Conservation (phyloP, 2,888 invertebrate genomes). For the Parapristionchus giblindavisi region DNA sequence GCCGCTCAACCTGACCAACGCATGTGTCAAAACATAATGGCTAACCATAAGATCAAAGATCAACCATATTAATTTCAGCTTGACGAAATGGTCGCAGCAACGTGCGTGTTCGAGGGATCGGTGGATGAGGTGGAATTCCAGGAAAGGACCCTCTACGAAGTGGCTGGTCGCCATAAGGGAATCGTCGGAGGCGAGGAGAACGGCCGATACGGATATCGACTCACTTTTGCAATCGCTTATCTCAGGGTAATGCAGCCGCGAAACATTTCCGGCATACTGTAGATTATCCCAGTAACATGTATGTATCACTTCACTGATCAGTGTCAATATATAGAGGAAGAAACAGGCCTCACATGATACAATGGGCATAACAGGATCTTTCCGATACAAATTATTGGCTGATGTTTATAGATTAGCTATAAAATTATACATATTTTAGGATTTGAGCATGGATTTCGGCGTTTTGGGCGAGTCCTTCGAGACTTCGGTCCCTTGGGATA, state of each 20-base stretch:
- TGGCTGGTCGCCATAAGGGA: conserved; percentile 79
- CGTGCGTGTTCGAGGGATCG: conserved; percentile 87
- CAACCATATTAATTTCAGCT: conserved; percentile 70
- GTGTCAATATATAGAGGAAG: background rate
- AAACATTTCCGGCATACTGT: conserved; percentile 68
- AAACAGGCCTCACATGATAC: background rate
- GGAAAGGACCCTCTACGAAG: conserved; percentile 82
- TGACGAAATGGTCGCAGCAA: conserved; percentile 85
- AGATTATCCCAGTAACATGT: background rate
- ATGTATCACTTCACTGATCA: background rate
- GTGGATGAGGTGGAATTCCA: conserved; percentile 79
- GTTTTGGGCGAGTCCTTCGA: conserved; percentile 96
- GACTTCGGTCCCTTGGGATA: conserved; percentile 92
- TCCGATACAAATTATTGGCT: background rate
- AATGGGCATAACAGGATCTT: background rate
- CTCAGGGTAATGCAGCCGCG: conserved; percentile 90
- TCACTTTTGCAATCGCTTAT: conserved; percentile 98
- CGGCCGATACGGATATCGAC: conserved; percentile 91
- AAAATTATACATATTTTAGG: conserved; percentile 75
- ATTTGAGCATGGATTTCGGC: conserved; percentile 86
- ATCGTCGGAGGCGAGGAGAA: conserved; percentile 90
- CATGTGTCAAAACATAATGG: background rate
- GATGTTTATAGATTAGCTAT: background rate
- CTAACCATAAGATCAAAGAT: background rate
- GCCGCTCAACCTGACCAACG: background rate